Percentiles rank a stretch among this genome's conserved stretches.
Conservation (phyloP, 2,888 invertebrate genomes). For the Lasioglossum lativentre region DNA sequence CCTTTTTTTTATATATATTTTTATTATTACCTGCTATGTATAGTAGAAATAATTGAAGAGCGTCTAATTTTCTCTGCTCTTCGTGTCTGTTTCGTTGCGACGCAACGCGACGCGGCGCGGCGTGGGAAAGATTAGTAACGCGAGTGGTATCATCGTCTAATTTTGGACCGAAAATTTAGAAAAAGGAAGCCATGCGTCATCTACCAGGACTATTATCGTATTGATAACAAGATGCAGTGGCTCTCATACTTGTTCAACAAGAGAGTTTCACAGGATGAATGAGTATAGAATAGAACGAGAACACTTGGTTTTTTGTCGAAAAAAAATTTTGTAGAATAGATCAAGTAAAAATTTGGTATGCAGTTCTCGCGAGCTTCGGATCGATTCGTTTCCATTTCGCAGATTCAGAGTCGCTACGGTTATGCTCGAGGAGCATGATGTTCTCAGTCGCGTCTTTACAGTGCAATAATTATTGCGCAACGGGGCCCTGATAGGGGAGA, state of each 20-base stretch:
- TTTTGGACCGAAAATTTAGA: neutral
- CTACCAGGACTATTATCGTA: neutral
- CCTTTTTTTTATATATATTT: neutral
- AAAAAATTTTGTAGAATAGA: too few species aligned
- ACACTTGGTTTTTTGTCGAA: too few species aligned
- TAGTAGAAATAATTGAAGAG: neutral
- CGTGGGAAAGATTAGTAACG: neutral
- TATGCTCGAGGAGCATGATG: neutral
- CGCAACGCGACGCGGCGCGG: neutral
- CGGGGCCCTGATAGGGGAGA: neutral
- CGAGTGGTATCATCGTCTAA: neutral
- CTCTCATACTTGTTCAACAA: neutral
- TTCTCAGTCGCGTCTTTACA: neutral
- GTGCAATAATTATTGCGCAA: slow-evolving; percentile 24
- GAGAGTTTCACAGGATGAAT: too few species aligned
- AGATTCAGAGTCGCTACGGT: neutral
- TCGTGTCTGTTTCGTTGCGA: neutral
- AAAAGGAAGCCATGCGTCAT: neutral
- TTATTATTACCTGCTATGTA: neutral
- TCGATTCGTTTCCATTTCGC: neutral
- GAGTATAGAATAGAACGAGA: too few species aligned
- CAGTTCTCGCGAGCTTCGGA: too few species aligned
- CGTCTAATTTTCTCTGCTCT: neutral
- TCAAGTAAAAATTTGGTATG: too few species aligned
- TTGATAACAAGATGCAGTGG: neutral